Conservation (phyloP, 2,797 vertebrate species). For the Acestrorhynchus altus region DNA sequence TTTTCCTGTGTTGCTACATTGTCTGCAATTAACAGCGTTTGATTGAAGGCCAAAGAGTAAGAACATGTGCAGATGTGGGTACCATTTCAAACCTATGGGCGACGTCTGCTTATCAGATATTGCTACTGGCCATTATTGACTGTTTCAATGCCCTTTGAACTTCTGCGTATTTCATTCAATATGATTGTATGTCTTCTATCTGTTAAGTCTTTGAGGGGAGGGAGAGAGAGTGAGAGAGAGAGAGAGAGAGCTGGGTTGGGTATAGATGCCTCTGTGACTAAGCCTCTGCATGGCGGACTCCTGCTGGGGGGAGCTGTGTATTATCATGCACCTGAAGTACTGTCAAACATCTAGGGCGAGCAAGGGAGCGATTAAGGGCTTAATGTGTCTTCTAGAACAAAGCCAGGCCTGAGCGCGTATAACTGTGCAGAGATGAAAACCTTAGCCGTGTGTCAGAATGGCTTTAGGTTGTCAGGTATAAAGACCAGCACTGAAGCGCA, state of each 20-base stretch:
- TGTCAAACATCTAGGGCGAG: slow-evolving; percentile 44
- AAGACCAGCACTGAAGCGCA: slow-evolving; percentile 24
- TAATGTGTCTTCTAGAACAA: slow-evolving; percentile 52
- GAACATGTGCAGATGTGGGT: not conserved
- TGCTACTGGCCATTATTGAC: not conserved
- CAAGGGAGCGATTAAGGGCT: slow-evolving; percentile 49
- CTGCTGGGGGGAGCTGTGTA: not conserved
- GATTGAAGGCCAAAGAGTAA: not conserved
- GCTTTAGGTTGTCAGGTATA: slow-evolving; percentile 35
- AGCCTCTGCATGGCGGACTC: slow-evolving; percentile 21
- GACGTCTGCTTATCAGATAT: not conserved
- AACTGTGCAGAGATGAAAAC: slow-evolving; percentile 42
- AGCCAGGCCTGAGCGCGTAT: slow-evolving; percentile 36
- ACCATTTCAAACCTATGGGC: not conserved
- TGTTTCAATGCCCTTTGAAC: not conserved
- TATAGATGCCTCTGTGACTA: slow-evolving; percentile 19
- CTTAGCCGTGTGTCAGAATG: slow-evolving; percentile 33
- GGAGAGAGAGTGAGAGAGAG: not conserved
- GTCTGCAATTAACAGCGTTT: slow-evolving; percentile 38
- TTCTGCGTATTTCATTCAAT: not conserved
- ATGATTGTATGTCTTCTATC: not conserved
- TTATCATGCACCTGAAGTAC: slow-evolving; percentile 54
- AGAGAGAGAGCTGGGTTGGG: not conserved
- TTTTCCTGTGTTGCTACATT: slow-evolving; percentile 32
- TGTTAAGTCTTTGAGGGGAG: slow-evolving; percentile 1